Evolutionary conservation across 2,797 vertebrate genomes (phyloP).

Genomic region (Alexandromys oeconomus): DNA sequence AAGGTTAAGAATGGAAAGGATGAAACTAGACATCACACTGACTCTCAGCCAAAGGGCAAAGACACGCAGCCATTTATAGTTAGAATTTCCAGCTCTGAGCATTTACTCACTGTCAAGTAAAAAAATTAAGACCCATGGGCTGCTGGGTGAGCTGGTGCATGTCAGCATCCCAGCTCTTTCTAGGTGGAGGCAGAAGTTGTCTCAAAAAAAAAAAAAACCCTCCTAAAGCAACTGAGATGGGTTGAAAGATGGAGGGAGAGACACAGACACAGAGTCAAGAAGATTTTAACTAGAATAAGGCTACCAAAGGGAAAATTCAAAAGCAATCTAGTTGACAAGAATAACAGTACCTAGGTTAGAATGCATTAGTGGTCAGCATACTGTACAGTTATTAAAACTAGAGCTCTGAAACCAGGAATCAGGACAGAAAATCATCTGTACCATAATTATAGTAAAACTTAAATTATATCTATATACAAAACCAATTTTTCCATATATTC

Average conservation of each 20-base stretch:
- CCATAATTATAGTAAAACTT: background rate
- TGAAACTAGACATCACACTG: background rate
- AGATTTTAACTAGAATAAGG: conserved; percentile 47
- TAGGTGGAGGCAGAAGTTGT: background rate
- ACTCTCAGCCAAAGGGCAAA: background rate
- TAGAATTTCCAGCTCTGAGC: background rate
- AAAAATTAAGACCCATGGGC: background rate
- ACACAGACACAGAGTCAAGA: background rate
- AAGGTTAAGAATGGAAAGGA: background rate
- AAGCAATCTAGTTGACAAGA: conserved; percentile 6
- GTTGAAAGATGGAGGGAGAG: background rate
- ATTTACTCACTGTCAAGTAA: conserved; percentile 2
- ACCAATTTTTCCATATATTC: background rate
- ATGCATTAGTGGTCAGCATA: background rate
- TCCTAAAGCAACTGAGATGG: background rate
- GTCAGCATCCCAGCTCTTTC: background rate
- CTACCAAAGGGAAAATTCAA: conserved; percentile 21
- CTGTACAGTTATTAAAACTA: background rate
- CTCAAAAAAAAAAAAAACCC: background rate
- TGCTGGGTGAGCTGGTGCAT: background rate
- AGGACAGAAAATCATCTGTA: background rate
- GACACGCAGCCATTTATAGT: background rate
- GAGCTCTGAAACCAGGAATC: conserved; percentile 15
- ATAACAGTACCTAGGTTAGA: background rate
- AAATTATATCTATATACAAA: background rate